These are phyloP conservation scores for Ciconia nigra DNA, from an alignment of 2,797 vertebrate species.

Conservation along the genomic window DNA sequence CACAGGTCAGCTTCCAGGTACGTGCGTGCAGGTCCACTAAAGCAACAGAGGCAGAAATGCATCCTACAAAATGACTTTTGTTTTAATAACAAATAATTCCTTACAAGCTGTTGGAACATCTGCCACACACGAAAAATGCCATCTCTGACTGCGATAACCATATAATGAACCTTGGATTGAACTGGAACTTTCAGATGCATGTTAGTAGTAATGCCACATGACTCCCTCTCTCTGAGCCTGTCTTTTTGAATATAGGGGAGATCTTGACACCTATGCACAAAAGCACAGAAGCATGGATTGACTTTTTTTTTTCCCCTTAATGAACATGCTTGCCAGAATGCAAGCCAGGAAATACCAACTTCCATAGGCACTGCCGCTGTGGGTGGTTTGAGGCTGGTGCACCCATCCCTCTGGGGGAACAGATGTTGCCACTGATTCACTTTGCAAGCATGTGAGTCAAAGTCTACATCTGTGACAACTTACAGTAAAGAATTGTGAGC, in stretches of 20 bases:
- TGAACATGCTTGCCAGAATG: not conserved
- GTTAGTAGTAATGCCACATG: not conserved
- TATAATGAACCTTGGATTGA: not conserved
- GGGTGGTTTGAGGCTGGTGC: constrained; percentile 46
- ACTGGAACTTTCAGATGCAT: not conserved
- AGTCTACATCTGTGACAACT: constrained; percentile 55
- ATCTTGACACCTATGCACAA: not conserved
- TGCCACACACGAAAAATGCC: not conserved
- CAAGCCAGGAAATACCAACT: constrained; percentile 51
- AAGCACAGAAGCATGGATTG: not conserved
- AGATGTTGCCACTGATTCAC: constrained; percentile 64
- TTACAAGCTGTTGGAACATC: not conserved
- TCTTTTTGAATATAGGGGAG: not conserved
- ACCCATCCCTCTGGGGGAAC: constrained; percentile 38
- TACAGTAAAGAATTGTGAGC: constrained; percentile 37
- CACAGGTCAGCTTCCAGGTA: not conserved
- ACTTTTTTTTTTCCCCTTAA: not conserved
- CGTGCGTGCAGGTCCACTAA: fast-evolving
- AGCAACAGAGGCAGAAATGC: not conserved
- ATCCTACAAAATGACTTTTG: not conserved
- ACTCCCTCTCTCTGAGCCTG: not conserved
- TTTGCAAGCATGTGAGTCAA: constrained; percentile 35
- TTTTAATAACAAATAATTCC: not conserved
- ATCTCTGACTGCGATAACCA: not conserved
- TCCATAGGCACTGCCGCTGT: constrained; percentile 19